Evolutionary conservation across 2,113 vertebrate genomes (phyloP).

Genomic region (Atractosteus spatula): DNA sequence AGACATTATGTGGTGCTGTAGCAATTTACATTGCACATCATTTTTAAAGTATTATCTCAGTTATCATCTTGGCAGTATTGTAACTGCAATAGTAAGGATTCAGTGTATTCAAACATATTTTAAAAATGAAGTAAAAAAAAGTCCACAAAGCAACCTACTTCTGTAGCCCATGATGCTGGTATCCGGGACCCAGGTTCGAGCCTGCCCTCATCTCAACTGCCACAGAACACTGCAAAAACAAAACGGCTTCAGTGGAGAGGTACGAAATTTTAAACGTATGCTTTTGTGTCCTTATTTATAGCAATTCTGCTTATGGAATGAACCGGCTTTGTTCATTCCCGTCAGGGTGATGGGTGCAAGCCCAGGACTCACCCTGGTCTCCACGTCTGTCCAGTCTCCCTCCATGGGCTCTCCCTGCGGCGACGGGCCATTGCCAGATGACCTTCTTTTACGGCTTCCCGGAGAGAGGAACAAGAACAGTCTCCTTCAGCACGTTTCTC

Average conservation of each 20-base stretch:
- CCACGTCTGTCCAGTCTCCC: constrained; percentile 85
- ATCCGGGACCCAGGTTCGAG: constrained; percentile 81
- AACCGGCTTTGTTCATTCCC: no score
- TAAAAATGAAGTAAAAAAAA: background rate
- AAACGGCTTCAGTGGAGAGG: background rate
- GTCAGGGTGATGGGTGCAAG: background rate
- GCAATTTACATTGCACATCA: no score
- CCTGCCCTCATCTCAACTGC: constrained; percentile 90
- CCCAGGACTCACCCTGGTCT: constrained; percentile 77
- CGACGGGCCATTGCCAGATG: constrained; percentile 55
- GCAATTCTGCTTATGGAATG: background rate
- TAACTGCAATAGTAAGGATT: no score
- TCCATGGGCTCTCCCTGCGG: constrained; percentile 52
- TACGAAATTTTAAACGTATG: background rate
- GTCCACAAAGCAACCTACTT: constrained; percentile 74
- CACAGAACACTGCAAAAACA: constrained; percentile 76
- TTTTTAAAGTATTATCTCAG: no score
- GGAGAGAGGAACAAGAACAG: no score
- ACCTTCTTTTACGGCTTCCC: constrained; percentile 80
- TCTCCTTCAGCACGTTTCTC: no score
- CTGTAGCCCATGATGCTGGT: constrained; percentile 79
- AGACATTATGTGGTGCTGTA: no score
- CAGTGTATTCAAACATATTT: background rate
- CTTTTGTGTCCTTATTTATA: no score
- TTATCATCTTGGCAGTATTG: no score